These are phyloP conservation scores for Plebejus anna DNA, from an alignment of 2,888 invertebrate species.

Conservation along the genomic window DNA sequence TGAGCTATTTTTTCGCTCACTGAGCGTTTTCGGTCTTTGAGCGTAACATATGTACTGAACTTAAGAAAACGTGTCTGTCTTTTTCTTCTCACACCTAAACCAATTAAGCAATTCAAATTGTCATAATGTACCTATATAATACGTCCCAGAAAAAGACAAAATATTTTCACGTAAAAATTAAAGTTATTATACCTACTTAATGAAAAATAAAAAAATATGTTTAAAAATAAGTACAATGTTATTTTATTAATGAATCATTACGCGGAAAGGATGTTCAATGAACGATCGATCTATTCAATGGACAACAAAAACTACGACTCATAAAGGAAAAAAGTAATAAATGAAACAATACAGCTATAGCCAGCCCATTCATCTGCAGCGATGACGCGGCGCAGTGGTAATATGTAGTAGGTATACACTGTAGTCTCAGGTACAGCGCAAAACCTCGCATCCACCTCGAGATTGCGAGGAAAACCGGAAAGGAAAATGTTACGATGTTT, in stretches of 20 bases:
- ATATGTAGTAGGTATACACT: not conserved
- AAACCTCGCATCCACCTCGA: conserved; percentile 22
- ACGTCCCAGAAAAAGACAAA: too few species aligned
- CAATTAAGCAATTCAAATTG: too few species aligned
- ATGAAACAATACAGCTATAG: not conserved
- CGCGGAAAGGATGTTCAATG: not conserved
- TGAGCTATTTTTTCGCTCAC: too few species aligned
- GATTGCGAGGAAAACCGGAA: conserved; percentile 43
- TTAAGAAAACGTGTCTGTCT: too few species aligned
- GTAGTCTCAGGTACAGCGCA: not conserved
- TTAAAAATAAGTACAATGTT: too few species aligned
- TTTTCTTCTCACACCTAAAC: too few species aligned
- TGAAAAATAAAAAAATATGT: too few species aligned
- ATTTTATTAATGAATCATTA: not conserved
- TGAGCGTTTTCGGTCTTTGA: too few species aligned
- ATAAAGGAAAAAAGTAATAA: conserved; percentile 19
- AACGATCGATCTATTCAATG: not conserved
- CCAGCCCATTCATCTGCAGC: conserved; percentile 1
- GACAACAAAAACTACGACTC: conserved; percentile 14
- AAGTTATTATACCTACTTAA: too few species aligned
- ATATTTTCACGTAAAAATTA: too few species aligned
- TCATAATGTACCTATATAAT: too few species aligned
- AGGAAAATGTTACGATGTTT: conserved; percentile 58
- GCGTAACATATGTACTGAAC: too few species aligned
- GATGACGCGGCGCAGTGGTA: not conserved